Conservation (phyloP, 2,113 vertebrate species). For the Boleophthalmus pectinirostris region DNA sequence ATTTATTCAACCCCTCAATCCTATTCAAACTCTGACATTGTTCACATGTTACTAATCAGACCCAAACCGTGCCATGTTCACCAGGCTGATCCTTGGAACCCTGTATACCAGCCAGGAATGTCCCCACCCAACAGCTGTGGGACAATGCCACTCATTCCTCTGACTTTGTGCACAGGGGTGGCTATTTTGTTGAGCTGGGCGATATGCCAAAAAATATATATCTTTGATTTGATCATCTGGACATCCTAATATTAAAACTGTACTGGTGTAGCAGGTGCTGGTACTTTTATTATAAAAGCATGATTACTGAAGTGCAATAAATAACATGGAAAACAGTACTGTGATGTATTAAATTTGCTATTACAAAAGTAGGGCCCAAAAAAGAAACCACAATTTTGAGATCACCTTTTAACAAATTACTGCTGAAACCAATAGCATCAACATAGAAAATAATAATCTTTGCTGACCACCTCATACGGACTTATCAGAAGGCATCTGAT, state of each 20-base stretch:
- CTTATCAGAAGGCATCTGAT: conserved; percentile 29
- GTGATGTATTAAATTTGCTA: too few species aligned
- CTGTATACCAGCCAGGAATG: conserved; percentile 54
- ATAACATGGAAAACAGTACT: too few species aligned
- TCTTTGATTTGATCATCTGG: too few species aligned
- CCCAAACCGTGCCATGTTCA: conserved; percentile 25
- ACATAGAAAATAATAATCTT: background rate
- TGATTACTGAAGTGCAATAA: too few species aligned
- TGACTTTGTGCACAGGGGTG: conserved; percentile 19
- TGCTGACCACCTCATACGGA: background rate
- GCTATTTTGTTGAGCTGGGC: background rate
- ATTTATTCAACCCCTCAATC: conserved; percentile 34
- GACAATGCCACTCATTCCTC: conserved; percentile 57
- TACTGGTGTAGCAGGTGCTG: too few species aligned
- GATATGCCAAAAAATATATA: background rate
- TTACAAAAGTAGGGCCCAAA: too few species aligned
- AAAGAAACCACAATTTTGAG: too few species aligned
- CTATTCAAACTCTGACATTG: conserved; percentile 22
- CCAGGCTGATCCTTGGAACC: conserved; percentile 47
- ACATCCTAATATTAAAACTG: too few species aligned
- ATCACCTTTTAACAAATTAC: too few species aligned
- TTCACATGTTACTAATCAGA: conserved; percentile 30
- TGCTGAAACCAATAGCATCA: too few species aligned
- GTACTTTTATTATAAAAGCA: too few species aligned
- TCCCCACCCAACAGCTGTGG: conserved; percentile 66